Percentiles rank a stretch among this genome's conserved stretches.
Evolutionary conservation across 2,113 vertebrate genomes (phyloP).

Genomic region (Syrmaticus mikado): DNA sequence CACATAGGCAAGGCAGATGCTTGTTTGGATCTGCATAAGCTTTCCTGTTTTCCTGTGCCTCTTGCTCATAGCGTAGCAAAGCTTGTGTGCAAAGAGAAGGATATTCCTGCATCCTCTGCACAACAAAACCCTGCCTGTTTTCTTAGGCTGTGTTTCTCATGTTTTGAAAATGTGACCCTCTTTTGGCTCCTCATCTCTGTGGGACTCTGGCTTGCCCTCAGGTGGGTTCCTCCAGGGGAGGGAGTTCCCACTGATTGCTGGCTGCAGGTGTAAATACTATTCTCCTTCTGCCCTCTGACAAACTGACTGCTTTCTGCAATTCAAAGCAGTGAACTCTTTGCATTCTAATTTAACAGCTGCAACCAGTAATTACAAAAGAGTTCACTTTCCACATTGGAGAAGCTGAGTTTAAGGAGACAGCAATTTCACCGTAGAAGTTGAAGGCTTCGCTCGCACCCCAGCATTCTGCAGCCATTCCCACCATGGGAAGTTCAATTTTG

Average conservation of each 20-base stretch:
- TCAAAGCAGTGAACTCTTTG: not conserved
- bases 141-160: not conserved
- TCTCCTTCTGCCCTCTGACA: not conserved
- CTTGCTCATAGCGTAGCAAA: not conserved
- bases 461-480: not conserved
- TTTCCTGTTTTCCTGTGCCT: not conserved
- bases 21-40: not conserved
- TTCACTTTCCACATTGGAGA: slow-evolving; percentile 11
- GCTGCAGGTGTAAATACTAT: not conserved
- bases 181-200: not conserved
- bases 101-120: not conserved
- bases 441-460: not conserved
- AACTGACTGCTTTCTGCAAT: slow-evolving; percentile 21
- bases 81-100: not conserved
- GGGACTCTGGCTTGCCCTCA: not conserved
- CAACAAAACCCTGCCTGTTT: not conserved
- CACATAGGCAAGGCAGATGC: not conserved
- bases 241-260: not conserved
- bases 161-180: not conserved
- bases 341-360: not conserved
- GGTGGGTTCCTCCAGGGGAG: not conserved
- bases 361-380: not conserved
- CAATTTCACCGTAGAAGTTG: not conserved
- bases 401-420: not conserved
- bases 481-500: not conserved